Percentiles rank a stretch among this genome's conserved stretches.
These are phyloP conservation scores for Trichogramma pretiosum DNA, from an alignment of 1,140 invertebrate species.

Conservation along the genomic window DNA sequence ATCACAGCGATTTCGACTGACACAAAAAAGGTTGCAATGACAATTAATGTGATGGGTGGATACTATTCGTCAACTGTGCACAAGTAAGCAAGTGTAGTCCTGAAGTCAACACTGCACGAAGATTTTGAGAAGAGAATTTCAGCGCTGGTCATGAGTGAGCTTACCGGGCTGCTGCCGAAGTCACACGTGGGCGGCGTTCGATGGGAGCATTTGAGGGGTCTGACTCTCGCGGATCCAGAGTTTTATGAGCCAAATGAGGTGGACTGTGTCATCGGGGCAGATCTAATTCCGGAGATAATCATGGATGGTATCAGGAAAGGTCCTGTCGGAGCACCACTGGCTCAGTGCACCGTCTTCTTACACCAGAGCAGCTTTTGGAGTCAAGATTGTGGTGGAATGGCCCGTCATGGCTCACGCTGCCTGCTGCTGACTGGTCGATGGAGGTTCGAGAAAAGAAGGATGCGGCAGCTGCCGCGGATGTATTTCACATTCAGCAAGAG, in stretches of 20 bases:
- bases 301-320: background rate
- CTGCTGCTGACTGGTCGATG: background rate
- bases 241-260: background rate
- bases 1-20: background rate
- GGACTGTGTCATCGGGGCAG: background rate
- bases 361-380: background rate
- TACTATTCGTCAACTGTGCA: background rate
- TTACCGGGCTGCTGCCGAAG: background rate
- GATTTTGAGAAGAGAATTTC: background rate
- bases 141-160: too few species aligned
- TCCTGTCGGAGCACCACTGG: background rate
- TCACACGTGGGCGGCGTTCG: background rate
- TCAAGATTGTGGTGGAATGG: background rate
- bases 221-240: conserved; percentile 1
- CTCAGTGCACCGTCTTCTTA: background rate
- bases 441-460: too few species aligned
- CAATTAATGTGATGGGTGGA: too few species aligned
- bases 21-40: background rate
- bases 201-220: background rate
- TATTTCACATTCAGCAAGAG: background rate
- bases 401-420: background rate
- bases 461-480: too few species aligned
- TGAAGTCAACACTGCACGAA: background rate
- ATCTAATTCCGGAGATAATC: background rate
- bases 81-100: background rate